These are phyloP conservation scores for Andrena bucephala DNA, from an alignment of 2,888 invertebrate species.

Conservation along the genomic window DNA sequence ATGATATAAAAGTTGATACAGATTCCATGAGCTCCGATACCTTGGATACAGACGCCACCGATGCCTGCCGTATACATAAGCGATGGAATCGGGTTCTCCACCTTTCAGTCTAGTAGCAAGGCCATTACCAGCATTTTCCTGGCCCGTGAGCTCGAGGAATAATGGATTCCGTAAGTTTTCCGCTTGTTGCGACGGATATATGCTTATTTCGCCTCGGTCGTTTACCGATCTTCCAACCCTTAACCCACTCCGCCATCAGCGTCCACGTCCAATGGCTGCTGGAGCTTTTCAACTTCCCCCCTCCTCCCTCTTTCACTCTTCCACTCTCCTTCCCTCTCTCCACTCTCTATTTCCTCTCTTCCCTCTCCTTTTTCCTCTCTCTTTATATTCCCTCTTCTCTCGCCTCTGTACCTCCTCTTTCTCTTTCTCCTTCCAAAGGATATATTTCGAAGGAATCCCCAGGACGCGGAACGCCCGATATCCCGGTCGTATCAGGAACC, in stretches of 20 bases:
- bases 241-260: not conserved
- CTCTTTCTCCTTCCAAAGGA: constrained; percentile 16
- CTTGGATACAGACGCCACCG: not conserved
- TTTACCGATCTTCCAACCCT: constrained; percentile 3
- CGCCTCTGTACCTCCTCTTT: constrained; percentile 18
- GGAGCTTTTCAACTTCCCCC: constrained; percentile 49
- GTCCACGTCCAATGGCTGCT: constrained; percentile 14
- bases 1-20: constrained; percentile 37
- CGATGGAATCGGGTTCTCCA: constrained; percentile 21
- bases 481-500: constrained; percentile 47
- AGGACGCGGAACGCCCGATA: constrained; percentile 51
- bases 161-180: constrained; percentile 44
- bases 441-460: constrained; percentile 59
- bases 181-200: constrained; percentile 26
- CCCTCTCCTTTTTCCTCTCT: not conserved
- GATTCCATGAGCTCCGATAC: constrained; percentile 18
- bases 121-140: constrained; percentile 36
- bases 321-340: not conserved
- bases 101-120: constrained; percentile 6
- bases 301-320: constrained; percentile 12
- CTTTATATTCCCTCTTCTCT: too few relatives aligned
- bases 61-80: constrained; percentile 41
- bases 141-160: constrained; percentile 41
- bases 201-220: constrained; percentile 24
- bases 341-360: constrained; percentile 26